Conservation (phyloP, 1,140 invertebrate species). For the Sarcophaga bullata region DNA sequence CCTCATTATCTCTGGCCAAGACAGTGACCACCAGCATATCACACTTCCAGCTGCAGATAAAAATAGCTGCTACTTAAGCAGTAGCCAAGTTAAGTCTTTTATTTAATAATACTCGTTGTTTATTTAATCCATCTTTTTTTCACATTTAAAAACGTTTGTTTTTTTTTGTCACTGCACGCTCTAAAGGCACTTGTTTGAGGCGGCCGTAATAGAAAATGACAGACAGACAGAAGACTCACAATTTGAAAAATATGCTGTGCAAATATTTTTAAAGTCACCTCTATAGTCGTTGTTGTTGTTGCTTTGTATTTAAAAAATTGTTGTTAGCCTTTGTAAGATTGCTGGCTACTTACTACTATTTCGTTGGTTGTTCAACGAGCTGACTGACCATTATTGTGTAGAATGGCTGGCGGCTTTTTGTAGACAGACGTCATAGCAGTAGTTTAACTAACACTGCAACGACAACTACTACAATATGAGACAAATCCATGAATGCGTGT, state of each 20-base stretch:
- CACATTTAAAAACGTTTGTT: background rate
- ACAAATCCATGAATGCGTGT: too few species aligned
- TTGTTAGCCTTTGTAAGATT: background rate
- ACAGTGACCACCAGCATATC: slow-evolving; percentile 20
- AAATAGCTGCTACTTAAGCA: too few species aligned
- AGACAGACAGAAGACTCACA: too few species aligned
- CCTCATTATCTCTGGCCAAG: slow-evolving; percentile 29
- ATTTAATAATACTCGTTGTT: too few species aligned
- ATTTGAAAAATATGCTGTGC: too few species aligned
- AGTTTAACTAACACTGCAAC: background rate
- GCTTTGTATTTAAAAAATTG: background rate
- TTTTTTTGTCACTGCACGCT: slow-evolving; percentile 7
- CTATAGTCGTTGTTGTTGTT: background rate
- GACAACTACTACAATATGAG: too few species aligned
- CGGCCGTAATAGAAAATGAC: background rate
- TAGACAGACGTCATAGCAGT: background rate
- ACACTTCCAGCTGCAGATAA: background rate
- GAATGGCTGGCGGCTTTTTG: background rate
- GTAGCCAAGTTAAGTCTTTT: too few species aligned
- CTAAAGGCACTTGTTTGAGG: background rate
- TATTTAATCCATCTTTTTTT: background rate
- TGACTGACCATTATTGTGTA: background rate
- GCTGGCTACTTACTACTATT: background rate
- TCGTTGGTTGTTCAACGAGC: background rate
- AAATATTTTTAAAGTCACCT: background rate